Base-by-base conservation (phyloP, 2,113 vertebrate species). In the Opisthocomus hoazin region DNA sequence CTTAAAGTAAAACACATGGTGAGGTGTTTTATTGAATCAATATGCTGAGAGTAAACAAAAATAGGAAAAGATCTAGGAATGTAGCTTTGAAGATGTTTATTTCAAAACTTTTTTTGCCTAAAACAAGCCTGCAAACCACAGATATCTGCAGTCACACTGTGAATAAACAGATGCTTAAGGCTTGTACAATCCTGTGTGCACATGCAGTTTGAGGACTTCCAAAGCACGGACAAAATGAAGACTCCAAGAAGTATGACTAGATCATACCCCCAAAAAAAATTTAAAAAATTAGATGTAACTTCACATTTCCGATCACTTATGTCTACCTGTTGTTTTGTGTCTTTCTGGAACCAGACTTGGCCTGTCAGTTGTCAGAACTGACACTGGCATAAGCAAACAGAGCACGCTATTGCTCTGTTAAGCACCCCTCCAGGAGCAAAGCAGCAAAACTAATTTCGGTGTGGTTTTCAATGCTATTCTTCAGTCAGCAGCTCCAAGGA, bases 1-100 rank as follows among this genome's bases (percentile, higher is more conserved):
- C 93, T 96, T 90, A 70, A 86, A 93, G 75, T 83, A 54, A 36
- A 86, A 46, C 75, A 74, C 85, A 78, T n/a, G 60, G 64, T 78
- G 73, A 87, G 80, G 41, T 68, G 60, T 76, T 94, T 90, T 92
- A 36, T 29, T 58, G 80, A 54, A 84, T 73, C 94, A 79, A 13
- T 11, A 53, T 37, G n/a, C 77, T 78, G 63, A 71, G 68, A 50
- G 82, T 27, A 54, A 92, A 66, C 39, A 46, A 54, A 78, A 91
- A 51, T 29, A 82, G 45, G 17, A 60, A 37, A 51, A 88, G 36
- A 46, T 71, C 83, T 74, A 83, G 68, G 50, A 91, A 73, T 1
- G 2, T 5, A 58, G 32, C 30, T 85, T 71, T 54, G 58, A 58
- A 61, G n/a, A 51, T 2, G 4, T 69, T 56, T 11, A 48, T 61